phyloP scores from a whole-genome alignment of 2,797 vertebrate species.

The Eleutherodactylus coqui region DNA sequence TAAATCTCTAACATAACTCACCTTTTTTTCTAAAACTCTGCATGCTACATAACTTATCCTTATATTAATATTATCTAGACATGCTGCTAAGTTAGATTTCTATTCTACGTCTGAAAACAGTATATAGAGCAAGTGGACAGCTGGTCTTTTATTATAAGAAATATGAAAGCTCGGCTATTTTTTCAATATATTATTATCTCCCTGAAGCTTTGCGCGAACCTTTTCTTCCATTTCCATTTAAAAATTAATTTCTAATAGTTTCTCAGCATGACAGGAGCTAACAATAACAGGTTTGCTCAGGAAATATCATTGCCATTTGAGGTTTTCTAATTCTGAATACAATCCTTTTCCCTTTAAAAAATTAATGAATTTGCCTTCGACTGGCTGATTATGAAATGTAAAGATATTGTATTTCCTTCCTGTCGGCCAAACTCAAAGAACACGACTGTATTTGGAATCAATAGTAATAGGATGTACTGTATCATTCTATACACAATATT shows the following conservation, averaged over 20 bases:
- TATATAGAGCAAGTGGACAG: conserved; percentile 60
- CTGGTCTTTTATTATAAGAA: conserved; percentile 65
- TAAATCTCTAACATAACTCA: conserved; percentile 16
- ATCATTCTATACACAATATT: conserved; percentile 60
- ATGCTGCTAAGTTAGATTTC: conserved; percentile 32
- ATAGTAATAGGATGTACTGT: conserved; percentile 61
- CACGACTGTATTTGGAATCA: conserved; percentile 69
- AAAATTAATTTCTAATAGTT: conserved; percentile 71
- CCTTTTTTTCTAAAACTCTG: background rate
- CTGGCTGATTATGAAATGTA: conserved; percentile 68
- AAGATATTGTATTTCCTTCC: conserved; percentile 70
- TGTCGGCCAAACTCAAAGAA: conserved; percentile 66
- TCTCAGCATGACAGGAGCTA: conserved; percentile 62
- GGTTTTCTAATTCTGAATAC: conserved; percentile 69
- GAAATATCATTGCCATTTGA: conserved; percentile 69
- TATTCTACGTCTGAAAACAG: conserved; percentile 59
- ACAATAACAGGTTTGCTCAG: conserved; percentile 69
- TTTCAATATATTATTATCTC: conserved; percentile 65
- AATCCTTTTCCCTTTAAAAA: conserved; percentile 71
- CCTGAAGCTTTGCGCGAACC: conserved; percentile 62
- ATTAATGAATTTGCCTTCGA: conserved; percentile 71
- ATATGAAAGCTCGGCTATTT: conserved; percentile 64
- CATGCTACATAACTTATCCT: background rate
- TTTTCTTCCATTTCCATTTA: conserved; percentile 66
- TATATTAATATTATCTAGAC: background rate